phyloP scores from a whole-genome alignment of 1,140 invertebrate species.

The Cyclina sinensis region DNA sequence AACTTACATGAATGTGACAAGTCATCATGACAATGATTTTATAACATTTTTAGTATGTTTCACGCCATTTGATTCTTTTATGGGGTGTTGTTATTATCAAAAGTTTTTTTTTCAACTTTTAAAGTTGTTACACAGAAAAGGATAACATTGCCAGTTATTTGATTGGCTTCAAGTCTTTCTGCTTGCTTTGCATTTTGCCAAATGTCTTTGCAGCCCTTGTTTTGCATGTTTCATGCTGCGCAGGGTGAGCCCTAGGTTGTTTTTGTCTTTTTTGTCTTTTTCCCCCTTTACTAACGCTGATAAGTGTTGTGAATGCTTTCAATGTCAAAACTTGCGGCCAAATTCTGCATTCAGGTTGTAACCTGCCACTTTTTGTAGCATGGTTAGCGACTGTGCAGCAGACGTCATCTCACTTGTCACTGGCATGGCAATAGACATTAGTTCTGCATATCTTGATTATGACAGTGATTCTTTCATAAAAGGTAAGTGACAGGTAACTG shows the following conservation, averaged over 20 bases:
- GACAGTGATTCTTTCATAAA: too few species aligned
- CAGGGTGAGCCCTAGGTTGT: conserved; percentile 19
- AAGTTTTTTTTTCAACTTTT: too few species aligned
- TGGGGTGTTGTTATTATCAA: too few species aligned
- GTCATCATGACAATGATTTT: too few species aligned
- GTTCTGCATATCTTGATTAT: not conserved
- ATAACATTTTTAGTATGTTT: too few species aligned
- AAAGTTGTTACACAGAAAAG: too few species aligned
- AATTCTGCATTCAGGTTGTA: not conserved
- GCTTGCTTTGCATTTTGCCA: too few species aligned
- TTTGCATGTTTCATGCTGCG: not conserved
- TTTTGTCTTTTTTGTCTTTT: not conserved
- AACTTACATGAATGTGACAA: not conserved
- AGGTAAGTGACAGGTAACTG: too few species aligned
- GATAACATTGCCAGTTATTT: too few species aligned
- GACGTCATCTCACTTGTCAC: not conserved
- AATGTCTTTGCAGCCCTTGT: too few species aligned
- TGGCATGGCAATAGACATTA: not conserved
- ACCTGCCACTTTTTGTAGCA: not conserved
- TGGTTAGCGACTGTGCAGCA: not conserved
- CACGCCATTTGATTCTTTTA: too few species aligned
- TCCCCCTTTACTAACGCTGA: not conserved
- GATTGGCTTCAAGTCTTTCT: too few species aligned
- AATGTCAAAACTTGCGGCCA: not conserved
- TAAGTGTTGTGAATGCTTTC: conserved; percentile 38